Conservation (phyloP, 1,140 invertebrate genomes). For the Trichogramma pretiosum region DNA sequence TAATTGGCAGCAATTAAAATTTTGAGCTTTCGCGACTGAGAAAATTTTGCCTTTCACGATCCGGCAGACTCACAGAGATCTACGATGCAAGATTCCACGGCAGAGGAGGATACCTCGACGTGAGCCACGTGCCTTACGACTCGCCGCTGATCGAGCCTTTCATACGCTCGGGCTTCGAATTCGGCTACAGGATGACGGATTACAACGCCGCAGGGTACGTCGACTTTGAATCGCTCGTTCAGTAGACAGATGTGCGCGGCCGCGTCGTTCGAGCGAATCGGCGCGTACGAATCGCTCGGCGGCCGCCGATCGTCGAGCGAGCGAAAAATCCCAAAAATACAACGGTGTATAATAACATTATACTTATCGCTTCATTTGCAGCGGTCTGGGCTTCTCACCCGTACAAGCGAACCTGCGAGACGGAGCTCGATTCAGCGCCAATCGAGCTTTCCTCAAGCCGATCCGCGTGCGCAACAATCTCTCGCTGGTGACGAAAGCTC, state of each 20-base stretch:
- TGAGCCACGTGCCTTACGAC: constrained; percentile 54
- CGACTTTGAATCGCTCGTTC: too few species aligned
- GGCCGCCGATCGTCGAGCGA: too few species aligned
- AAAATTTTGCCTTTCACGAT: not conserved
- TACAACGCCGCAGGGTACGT: constrained; percentile 48
- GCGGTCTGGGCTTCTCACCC: constrained; percentile 52
- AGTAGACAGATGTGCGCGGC: too few species aligned
- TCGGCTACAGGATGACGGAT: constrained; percentile 49
- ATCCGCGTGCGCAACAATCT: constrained; percentile 60
- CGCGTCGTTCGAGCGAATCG: too few species aligned
- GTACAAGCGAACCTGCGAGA: constrained; percentile 63
- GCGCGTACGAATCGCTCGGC: too few species aligned
- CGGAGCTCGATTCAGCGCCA: constrained; percentile 61
- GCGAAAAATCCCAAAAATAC: too few species aligned
- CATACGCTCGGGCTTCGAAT: constrained; percentile 48
- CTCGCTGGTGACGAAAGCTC: constrained; percentile 57
- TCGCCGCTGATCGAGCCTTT: constrained; percentile 51
- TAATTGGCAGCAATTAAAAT: not conserved
- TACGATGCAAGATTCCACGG: constrained; percentile 54
- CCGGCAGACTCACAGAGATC: constrained; percentile 5
- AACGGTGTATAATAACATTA: too few species aligned
- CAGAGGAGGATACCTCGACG: constrained; percentile 56
- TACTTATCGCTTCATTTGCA: constrained; percentile 16
- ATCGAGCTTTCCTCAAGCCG: constrained; percentile 59
- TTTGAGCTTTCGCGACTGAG: not conserved